Evolutionary conservation across 2,797 vertebrate genomes (phyloP), one percentile per base, ranked within the genome.

Genomic region (Adrianichthys oophorus): DNA sequence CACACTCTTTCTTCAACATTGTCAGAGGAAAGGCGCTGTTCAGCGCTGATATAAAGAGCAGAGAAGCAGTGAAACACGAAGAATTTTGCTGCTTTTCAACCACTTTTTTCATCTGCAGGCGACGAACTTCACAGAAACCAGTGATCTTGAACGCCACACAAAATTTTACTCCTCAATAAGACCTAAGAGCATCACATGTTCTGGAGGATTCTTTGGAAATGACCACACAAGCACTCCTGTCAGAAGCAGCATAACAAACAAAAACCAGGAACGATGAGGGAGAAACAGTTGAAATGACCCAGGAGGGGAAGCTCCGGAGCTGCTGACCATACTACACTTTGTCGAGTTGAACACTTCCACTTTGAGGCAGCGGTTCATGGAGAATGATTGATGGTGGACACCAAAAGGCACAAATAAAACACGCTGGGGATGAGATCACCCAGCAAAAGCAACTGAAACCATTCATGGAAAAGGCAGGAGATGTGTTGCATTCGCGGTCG

Each of bases 361-460:
- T 4, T 32, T 16, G 0, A 18, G 43, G 8, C n/a, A 45, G 16
- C 41, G 2, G 15, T 12, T 42, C 16, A 7, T 45, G 43, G 19
- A 17, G 6, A 41, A 7, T 2, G 26, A 16, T 44, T 58, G 53
- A 64, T 21, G 68, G 70, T 56, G 52, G 72, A 63, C 77, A 64
- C 70, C 81, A 80, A 69, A 89, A 89, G 85, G 87, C 82, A 90
- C 85, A 85, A 56, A 56, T 63, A 61, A 21, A 72, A 59, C 66
- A 80, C 46, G 52, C 74, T 61, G 71, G 58, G 63, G 43, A 52
- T 26, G 12, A 1, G 23, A 37, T 58, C 62, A 70, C 79, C 19
- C 45, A 21, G 18, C 15, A 10, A 64, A 54, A 15, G 18, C 15
- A 32, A 42, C 15, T n/a, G 17, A 23, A 48, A 21, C 19, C 32